Base-by-base conservation (phyloP, 2,113 vertebrate genomes). In the Caranx ignobilis region DNA sequence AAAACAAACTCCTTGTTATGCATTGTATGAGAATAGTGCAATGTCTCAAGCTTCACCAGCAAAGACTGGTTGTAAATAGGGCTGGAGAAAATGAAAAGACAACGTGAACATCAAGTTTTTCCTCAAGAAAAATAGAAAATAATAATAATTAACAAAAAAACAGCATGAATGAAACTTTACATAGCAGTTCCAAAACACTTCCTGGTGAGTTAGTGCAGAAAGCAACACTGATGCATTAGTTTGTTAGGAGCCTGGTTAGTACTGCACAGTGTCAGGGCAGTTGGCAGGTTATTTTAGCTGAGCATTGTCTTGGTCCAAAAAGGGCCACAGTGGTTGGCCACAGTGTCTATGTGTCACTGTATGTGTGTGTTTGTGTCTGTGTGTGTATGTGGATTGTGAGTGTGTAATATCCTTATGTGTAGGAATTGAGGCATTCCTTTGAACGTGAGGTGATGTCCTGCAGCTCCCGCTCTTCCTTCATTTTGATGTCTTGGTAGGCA, bases 341-440 rank as follows among this genome's bases (percentile, higher is more conserved):
- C 77, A 75, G 71, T 75, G 70, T 67, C 11, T 66, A 4, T 55
- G 43, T 82, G 63, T 72, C 15, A 71, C 39, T 62, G 31, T 67
- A 32, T 72, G 26, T 84, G 66, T 71, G 18, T 69, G 18, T 69
- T 35, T 50, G 65, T 84, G 43, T 73, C 11, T 77, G 54, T 71
- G 43, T 73, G 32, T 50, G 5, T n/a, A 18, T 76, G 43, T 82
- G 43, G 6, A 21, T 8, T 70, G 62, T 65, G 37, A 67, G 35
- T 3, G 68, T 70, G 65, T 56, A 69, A 70, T 68, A 83, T 88
- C 94, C 94, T 97, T 97, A 99, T 96, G 97, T 98, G 94, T 98
- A 99, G 94, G 98, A 99, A 97, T 98, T 97, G 95, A 99, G 97
- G 94, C 97, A 97, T 94, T 99, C 97, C 97, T 99, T 99, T 91